Base-by-base conservation (phyloP, 2,888 invertebrate species). In the Beris morrisii region DNA sequence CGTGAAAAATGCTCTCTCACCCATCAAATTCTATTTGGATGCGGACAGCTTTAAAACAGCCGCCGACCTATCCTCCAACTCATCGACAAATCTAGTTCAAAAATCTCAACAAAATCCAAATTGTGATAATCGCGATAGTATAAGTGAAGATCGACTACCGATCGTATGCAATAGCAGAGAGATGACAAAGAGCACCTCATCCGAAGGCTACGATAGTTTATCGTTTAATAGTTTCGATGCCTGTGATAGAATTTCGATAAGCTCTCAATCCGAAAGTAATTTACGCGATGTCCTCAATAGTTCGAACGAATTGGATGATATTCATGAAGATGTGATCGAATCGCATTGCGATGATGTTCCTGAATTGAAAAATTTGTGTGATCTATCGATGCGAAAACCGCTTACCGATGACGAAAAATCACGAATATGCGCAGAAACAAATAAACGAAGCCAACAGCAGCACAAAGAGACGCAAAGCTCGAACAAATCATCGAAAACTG, bases 1-100 rank as follows among this genome's bases (percentile, higher is more conserved):
- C 74, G 83, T 87, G n/a, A 84, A 87, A 70, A 87, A 87, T 66
- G 86, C 87, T 64, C 79, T 88, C 65, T 79, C 84, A 22, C 82
- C 89, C 43, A 84, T 92, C 1, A 88, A 88, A 77, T 90, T 91
- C 78, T 92, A 89, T 87, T 77, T 91, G 70, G 92, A 92, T 74
- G 84, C 90, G 53, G 89, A 91, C 74, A 85, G 86, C 72, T 87
- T 90, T 73, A 85, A 84, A 74, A 76, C 77, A 4, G 81, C 83
- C 6, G 77, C 78, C 3, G 75, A 77, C 55, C 32, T 59, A 48
- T 50, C 28, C 4, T 48, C 48, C 7, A 22, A 9, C 2, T n/a
- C 46, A 31, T 61, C 48, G 54, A 70, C 67, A 31, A 69, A 57
- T 22, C 31, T 38, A 13, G n/a, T 55, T 28, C 45, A 48, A 30